These are phyloP conservation scores for Centropus unirufus DNA, from an alignment of 2,113 vertebrate genomes.

Conservation along the genomic window DNA sequence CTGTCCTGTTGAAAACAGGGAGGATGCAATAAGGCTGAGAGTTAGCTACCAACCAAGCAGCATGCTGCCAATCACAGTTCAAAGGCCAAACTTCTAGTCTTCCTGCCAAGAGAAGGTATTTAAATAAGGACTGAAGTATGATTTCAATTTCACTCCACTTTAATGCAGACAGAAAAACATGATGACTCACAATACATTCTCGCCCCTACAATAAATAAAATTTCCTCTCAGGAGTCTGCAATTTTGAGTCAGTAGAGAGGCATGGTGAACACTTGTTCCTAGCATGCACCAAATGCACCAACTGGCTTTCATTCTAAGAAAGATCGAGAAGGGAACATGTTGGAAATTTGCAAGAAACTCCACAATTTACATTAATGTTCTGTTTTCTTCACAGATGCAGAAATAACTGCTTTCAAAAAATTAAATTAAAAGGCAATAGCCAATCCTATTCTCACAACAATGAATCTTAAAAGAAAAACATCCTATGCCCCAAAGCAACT, in stretches of 20 bases:
- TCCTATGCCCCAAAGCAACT: neutral
- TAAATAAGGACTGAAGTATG: constrained; percentile 22
- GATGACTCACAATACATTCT: constrained; percentile 48
- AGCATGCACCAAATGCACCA: neutral
- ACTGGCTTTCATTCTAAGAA: neutral
- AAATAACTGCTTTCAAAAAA: neutral
- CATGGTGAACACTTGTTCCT: neutral
- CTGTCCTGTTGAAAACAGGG: constrained; percentile 45
- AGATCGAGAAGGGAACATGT: neutral
- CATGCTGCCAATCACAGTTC: neutral
- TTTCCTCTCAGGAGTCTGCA: neutral
- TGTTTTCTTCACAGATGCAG: neutral
- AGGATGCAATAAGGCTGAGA: constrained; percentile 8
- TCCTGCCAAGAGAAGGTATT: constrained; percentile 58
- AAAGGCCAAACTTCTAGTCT: constrained; percentile 18
- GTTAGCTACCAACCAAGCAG: constrained; percentile 41
- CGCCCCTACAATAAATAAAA: constrained; percentile 1
- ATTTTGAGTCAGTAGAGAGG: neutral
- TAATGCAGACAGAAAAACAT: constrained; percentile 59
- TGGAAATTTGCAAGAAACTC: neutral
- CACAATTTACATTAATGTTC: neutral
- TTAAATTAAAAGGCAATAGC: neutral
- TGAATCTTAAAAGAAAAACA: neutral
- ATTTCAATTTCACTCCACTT: constrained; percentile 50
- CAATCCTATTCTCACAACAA: neutral